Evolutionary conservation across 2,113 vertebrate genomes (phyloP).

Genomic region (Centropristis striata): DNA sequence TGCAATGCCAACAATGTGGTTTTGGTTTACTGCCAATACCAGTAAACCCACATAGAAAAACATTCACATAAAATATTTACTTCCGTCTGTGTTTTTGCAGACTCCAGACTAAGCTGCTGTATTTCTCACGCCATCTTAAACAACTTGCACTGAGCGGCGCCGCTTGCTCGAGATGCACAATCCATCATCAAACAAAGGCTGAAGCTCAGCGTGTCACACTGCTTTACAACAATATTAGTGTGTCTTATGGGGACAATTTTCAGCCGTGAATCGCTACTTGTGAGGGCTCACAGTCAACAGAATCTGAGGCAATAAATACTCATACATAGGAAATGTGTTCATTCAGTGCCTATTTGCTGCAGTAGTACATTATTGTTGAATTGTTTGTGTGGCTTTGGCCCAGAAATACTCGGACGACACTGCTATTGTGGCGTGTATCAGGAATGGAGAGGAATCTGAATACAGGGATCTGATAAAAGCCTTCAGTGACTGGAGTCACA

Average conservation of each 20-base stretch:
- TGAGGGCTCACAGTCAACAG: conserved; percentile 7
- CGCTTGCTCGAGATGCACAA: neutral
- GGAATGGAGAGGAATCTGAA: no score
- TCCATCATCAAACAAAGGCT: conserved; percentile 35
- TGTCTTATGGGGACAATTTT: neutral
- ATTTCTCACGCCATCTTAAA: neutral
- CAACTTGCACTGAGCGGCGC: neutral
- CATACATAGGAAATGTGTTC: neutral
- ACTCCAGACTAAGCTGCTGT: conserved; percentile 1
- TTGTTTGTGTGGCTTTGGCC: neutral
- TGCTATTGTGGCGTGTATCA: no score
- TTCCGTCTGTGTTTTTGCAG: neutral
- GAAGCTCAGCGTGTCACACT: conserved; percentile 4
- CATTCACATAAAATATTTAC: neutral
- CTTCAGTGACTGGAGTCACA: no score
- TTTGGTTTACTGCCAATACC: neutral
- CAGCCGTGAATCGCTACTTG: neutral
- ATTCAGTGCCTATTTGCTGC: neutral
- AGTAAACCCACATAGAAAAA: neutral
- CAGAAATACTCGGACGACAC: no score
- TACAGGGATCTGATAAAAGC: no score
- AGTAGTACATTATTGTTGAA: conserved; percentile 7
- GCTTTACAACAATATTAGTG: conserved; percentile 11
- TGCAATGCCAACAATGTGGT: neutral
- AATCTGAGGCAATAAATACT: conserved; percentile 9